Base-by-base conservation (phyloP, 2,888 invertebrate species). In the Tenthredo scrophulariae region DNA sequence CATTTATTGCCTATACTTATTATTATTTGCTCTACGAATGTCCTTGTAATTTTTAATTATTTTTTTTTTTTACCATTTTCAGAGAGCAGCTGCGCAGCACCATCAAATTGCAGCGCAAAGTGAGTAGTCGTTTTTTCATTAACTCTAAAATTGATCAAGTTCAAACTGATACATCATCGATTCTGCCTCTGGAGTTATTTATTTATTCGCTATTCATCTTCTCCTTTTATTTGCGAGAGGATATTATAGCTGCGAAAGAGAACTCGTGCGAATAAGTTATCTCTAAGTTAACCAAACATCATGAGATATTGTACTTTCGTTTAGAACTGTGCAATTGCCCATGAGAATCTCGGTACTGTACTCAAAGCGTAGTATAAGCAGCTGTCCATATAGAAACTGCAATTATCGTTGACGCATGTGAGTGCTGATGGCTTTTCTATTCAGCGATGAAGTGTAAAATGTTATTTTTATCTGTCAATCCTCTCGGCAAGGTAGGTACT, bases 31-130 rank as follows among this genome's bases (percentile, higher is more conserved):
- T 84, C 77, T 77, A 67, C 62, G 67, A 84, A 40, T 46, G 18
- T 85, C 58, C 54, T 84, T 13, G 18, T 54, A 43, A 80, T 75
- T 37, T 58, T 3, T 33, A n/a, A 50, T 13, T 26, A 50, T 13
- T 26, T 46, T 85, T 89, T 89, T 90, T 91, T 91, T 91, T 91
- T 92, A 93, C 93, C 92, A 89, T 91, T 96, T 96, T 87, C 95
- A 97, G 96, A 96, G 96, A 93, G 95, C 95, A 91, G 95, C 95
- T 88, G 95, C 95, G 87, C 96, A 95, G 87, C 95, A 96, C 92
- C 96, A 96, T 89, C 95, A 95, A 89, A 92, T 95, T 91, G 94
- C 95, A 85, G 94, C 95, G 88, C 95, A 94, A 87, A 91, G 96
- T 96, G 92, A 95, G 95, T 93, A 87, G 40, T 29, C 18, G 15